Base-by-base conservation (phyloP, 1,140 invertebrate genomes). In the Calephelis virginiensis region DNA sequence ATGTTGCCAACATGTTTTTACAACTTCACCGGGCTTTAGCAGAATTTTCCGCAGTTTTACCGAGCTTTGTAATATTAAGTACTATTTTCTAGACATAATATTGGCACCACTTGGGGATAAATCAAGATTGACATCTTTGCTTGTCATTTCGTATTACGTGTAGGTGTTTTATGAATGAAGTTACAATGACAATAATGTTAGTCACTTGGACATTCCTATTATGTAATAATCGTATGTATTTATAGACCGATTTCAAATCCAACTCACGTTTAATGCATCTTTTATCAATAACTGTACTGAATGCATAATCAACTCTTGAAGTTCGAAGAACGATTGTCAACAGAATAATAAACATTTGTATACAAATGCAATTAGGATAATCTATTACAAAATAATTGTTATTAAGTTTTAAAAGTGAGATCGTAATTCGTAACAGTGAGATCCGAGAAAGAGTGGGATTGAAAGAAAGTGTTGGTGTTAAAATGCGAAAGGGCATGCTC, bases 151-250 rank as follows among this genome's bases (percentile, higher is more conserved):
- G 14, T 53, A 53, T 53, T 53, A 28, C 11, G 28, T 53, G 50
- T 53, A 11, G 50, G 11, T 17, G 50, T 37, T 59, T 59, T 37
- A 59, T 59, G 53, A 59, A 59, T 59, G 53, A 59, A 59, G 9
- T 37, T 59, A 59, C 50, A 53, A 17, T 59, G 53, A 59, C 28
- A 59, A 17, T 59, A 38, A 59, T 59, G 53, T 59, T 59, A 59
- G 53, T 59, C 53, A 59, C 53, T 37, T 17, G 53, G 53, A 59
- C 53, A 59, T 59, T 59, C 53, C 53, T 59, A 59, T 59, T 59
- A 59, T 59, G 53, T 59, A 59, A 59, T 59, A 28, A 56, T 56
- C 4, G 50, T 48, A 48, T 56, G 9, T 56, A 56, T 56, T 56
- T 28, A 56, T 56, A 28, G 50, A 14, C 9, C 9, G 17, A 28